A percentile compares a stretch with the other conserved stretches of the same genome.
These are phyloP conservation scores for Lucifuga dentata DNA, from an alignment of 2,113 vertebrate species.

Conservation along the genomic window DNA sequence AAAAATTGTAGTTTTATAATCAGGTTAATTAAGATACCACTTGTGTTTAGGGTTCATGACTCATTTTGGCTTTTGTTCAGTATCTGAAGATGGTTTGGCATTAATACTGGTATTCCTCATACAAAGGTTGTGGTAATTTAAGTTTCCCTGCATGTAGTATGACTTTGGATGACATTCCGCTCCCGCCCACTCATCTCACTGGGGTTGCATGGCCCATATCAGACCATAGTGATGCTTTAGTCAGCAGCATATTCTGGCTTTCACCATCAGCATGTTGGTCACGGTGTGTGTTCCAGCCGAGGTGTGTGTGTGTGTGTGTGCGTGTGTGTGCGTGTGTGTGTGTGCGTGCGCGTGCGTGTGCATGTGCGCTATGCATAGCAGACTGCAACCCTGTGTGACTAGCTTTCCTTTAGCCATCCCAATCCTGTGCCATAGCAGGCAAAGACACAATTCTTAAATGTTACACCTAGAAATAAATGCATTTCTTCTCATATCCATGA, in stretches of 20 bases:
- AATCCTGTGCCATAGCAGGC: conserved; percentile 39
- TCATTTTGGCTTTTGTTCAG: neutral
- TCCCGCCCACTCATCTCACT: conserved; percentile 59
- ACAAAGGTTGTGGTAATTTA: conserved; percentile 44
- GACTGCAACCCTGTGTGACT: conserved; percentile 72
- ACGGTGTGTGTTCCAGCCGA: conserved; percentile 63
- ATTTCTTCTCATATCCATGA: no score
- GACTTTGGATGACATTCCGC: conserved; percentile 73
- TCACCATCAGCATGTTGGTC: conserved; percentile 59
- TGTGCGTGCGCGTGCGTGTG: conserved; percentile 17
- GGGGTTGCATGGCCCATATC: conserved; percentile 50
- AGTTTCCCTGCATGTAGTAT: conserved; percentile 56
- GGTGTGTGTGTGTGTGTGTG: conserved; percentile 59
- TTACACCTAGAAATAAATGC: no score
- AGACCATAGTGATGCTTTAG: conserved; percentile 56
- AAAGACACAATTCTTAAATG: conserved; percentile 21
- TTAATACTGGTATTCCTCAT: conserved; percentile 23
- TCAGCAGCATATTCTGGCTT: conserved; percentile 73
- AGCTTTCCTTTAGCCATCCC: conserved; percentile 42
- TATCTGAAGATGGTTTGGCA: conserved; percentile 19
- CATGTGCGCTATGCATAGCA: conserved; percentile 54
- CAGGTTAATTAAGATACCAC: no score
- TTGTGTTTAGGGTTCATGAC: conserved; percentile 24
- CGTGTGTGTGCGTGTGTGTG: conserved; percentile 16
- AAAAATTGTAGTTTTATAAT: no score